Evolutionary conservation across 2,113 vertebrate species (phyloP).

Genomic region (Centropus bengalensis): DNA sequence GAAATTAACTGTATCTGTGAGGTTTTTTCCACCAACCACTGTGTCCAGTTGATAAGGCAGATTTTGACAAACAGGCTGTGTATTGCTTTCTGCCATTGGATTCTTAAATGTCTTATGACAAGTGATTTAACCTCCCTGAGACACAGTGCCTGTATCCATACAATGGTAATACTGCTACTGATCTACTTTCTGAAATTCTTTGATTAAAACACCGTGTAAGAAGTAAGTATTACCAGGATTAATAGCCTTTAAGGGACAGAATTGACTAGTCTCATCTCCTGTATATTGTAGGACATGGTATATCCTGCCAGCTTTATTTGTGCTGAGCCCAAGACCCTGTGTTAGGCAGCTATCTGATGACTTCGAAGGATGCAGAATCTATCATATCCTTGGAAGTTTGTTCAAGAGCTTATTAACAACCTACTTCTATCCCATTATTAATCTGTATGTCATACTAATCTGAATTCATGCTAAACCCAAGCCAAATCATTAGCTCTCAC

Average conservation of each 20-base stretch:
- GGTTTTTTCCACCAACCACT: neutral
- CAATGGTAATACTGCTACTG: neutral
- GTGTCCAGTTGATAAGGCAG: neutral
- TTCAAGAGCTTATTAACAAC: neutral
- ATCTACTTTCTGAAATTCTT: neutral
- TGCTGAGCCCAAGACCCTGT: neutral
- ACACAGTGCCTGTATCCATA: neutral
- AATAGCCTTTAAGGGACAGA: neutral
- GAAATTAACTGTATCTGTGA: neutral
- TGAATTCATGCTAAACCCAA: conserved; percentile 17
- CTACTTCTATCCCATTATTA: neutral
- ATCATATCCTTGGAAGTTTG: neutral
- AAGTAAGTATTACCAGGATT: neutral
- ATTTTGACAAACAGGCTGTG: neutral
- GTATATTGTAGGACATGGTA: neutral
- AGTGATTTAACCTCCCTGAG: neutral
- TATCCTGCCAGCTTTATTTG: neutral
- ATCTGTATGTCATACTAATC: conserved; percentile 18
- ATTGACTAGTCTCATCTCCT: neutral
- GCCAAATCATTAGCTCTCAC: conserved; percentile 24
- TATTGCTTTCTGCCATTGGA: neutral
- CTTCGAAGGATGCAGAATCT: neutral
- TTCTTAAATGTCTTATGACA: neutral
- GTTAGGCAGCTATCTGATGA: neutral
- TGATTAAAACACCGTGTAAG: neutral